Conservation (phyloP, 1,140 invertebrate genomes). For the Papilio polyxenes region DNA sequence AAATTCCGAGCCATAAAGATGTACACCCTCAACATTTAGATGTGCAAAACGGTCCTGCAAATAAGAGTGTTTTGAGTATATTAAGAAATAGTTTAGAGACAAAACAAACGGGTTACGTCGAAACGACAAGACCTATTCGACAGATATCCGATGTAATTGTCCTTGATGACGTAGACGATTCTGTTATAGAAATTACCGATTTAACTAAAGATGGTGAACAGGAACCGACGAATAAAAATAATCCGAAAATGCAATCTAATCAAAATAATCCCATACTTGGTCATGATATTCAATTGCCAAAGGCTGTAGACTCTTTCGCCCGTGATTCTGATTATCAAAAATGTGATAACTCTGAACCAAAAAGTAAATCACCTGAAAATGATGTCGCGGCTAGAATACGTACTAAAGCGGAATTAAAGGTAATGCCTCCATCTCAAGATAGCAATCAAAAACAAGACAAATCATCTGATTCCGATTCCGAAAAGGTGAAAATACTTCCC, state of each 20-base stretch:
- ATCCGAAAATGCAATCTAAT: constrained; percentile 77
- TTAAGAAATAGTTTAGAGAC: constrained; percentile 86
- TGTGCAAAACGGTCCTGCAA: constrained; percentile 76
- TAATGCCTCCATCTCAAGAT: constrained; percentile 74
- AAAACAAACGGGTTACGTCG: constrained; percentile 81
- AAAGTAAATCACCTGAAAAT: constrained; percentile 68
- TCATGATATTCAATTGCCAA: constrained; percentile 84
- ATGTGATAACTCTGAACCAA: constrained; percentile 58
- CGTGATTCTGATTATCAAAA: constrained; percentile 64
- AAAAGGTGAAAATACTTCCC: constrained; percentile 63
- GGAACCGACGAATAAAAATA: constrained; percentile 53
- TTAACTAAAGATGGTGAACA: constrained; percentile 67
- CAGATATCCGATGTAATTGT: constrained; percentile 77
- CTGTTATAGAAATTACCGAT: constrained; percentile 75
- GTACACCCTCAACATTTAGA: constrained; percentile 60
- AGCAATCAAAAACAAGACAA: constrained; percentile 54
- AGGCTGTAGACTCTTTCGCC: constrained; percentile 81
- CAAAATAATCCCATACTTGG: constrained; percentile 79
- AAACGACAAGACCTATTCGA: constrained; percentile 74
- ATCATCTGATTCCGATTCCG: constrained; percentile 50
- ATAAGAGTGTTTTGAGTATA: constrained; percentile 85
- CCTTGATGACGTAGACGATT: constrained; percentile 75
- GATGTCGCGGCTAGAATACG: constrained; percentile 86
- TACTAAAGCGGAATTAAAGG: constrained; percentile 91
- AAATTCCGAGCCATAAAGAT: constrained; percentile 69